phyloP scores from a whole-genome alignment of 92 coral and sea anemone genomes.

The Actinostola sp. region DNA sequence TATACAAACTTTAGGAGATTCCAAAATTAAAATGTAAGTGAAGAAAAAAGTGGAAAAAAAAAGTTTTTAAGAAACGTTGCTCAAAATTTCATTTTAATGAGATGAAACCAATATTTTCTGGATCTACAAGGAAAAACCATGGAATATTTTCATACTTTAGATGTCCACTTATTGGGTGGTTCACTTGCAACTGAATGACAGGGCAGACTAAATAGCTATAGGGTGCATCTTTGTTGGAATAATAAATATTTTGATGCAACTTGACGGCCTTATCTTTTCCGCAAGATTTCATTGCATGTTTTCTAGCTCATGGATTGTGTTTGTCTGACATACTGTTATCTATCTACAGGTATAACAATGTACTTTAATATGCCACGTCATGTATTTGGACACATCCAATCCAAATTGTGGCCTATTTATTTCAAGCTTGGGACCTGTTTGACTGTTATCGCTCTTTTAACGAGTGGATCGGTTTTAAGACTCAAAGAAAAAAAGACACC shows the following conservation, averaged over 20 bases:
- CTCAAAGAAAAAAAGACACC: slow-evolving; percentile 29
- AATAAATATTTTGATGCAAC: no score
- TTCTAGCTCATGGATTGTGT: background rate
- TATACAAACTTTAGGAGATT: background rate
- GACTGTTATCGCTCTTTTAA: slow-evolving; percentile 28
- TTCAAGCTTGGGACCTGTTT: slow-evolving; percentile 30
- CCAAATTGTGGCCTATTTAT: slow-evolving; percentile 46
- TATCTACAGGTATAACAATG: slow-evolving; percentile 37
- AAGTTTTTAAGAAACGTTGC: no score
- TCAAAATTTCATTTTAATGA: no score
- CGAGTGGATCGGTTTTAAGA: slow-evolving; percentile 22
- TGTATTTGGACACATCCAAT: slow-evolving; percentile 48
- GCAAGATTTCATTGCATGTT: background rate
- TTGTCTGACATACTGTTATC: background rate
- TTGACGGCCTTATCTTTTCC: background rate
- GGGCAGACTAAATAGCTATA: no score
- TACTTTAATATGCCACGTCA: slow-evolving; percentile 53
- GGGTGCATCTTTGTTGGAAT: no score
- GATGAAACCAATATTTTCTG: no score
- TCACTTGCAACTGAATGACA: no score
- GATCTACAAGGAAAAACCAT: no score
- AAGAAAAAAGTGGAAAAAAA: no score
- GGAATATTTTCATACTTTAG: no score
- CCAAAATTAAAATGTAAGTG: no score
- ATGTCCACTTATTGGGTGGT: no score